Evolutionary conservation across 1,140 invertebrate genomes (phyloP).

Genomic region (Drosophila lacteicornis): DNA sequence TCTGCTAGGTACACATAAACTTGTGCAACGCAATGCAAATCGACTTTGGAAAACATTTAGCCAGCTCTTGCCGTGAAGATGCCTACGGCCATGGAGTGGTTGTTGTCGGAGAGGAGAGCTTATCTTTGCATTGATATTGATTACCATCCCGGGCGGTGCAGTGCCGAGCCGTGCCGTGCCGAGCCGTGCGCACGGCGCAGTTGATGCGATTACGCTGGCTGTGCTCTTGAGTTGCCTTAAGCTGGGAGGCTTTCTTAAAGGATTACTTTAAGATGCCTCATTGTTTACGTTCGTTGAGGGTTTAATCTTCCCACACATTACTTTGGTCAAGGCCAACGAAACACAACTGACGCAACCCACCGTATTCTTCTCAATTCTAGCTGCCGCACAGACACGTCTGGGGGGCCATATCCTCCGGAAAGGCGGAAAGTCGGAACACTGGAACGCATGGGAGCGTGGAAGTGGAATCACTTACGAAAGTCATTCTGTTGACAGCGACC

Average conservation of each 20-base stretch:
- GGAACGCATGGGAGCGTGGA: slow-evolving; percentile 1
- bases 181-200: slow-evolving; percentile 27
- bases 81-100: slow-evolving; percentile 10
- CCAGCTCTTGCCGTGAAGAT: not conserved
- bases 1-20: too few relatives aligned
- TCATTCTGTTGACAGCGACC: slow-evolving; percentile 9
- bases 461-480: slow-evolving; percentile 10
- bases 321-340: slow-evolving; percentile 41
- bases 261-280: slow-evolving; percentile 45
- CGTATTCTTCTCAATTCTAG: slow-evolving; percentile 5
- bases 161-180: not conserved
- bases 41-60: slow-evolving; percentile 25
- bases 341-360: slow-evolving; percentile 25
- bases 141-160: slow-evolving; percentile 31
- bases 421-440: slow-evolving; percentile 1
- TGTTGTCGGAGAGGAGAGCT: slow-evolving; percentile 15
- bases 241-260: slow-evolving; percentile 38
- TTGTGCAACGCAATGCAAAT: slow-evolving; percentile 11
- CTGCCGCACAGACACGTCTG: not conserved
- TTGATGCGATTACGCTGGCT: slow-evolving; percentile 42
- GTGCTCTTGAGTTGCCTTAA: slow-evolving; percentile 38
- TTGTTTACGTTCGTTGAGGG: slow-evolving; percentile 42
- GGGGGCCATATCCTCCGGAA: slow-evolving; percentile 11
- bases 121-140: slow-evolving; percentile 46
- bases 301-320: slow-evolving; percentile 36